Evolutionary conservation across 2,888 invertebrate genomes (phyloP).

Genomic region (Steinernema carpocapsae): DNA sequence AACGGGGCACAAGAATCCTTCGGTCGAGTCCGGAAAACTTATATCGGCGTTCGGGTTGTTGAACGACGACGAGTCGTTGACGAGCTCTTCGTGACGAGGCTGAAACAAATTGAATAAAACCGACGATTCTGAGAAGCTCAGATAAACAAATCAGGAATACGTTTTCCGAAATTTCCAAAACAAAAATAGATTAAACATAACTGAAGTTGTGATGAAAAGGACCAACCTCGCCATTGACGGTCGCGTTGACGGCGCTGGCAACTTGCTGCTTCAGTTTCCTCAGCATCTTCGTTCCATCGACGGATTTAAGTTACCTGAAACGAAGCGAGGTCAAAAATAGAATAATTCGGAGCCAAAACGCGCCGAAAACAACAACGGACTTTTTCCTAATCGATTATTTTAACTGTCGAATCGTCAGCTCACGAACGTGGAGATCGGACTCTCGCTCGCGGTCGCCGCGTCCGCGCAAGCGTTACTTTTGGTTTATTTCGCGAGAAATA

Average conservation of each 20-base stretch:
- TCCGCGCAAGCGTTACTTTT: too few species aligned
- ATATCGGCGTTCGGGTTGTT: not conserved
- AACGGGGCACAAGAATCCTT: slow-evolving; percentile 72
- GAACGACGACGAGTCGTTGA: slow-evolving; percentile 17
- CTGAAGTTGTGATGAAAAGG: not conserved
- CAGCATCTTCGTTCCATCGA: slow-evolving; percentile 7
- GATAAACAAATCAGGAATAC: too few species aligned
- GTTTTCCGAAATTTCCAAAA: too few species aligned
- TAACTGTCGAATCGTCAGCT: too few species aligned
- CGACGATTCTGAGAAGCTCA: too few species aligned
- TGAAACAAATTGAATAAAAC: not conserved
- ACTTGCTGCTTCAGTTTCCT: slow-evolving; percentile 23
- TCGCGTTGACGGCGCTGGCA: slow-evolving; percentile 22
- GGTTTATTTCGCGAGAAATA: too few species aligned
- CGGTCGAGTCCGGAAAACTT: not conserved
- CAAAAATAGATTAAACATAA: not conserved
- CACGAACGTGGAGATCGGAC: too few species aligned
- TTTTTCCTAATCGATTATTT: too few species aligned
- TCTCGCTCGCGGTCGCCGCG: too few species aligned
- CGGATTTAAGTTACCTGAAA: slow-evolving; percentile 3
- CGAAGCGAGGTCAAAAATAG: too few species aligned
- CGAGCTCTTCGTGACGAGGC: slow-evolving; percentile 3
- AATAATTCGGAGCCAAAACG: too few species aligned
- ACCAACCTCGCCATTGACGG: slow-evolving; percentile 2
- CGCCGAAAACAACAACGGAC: too few species aligned